Conservation (phyloP, 2,888 invertebrate species). For the Xylota segnis region DNA sequence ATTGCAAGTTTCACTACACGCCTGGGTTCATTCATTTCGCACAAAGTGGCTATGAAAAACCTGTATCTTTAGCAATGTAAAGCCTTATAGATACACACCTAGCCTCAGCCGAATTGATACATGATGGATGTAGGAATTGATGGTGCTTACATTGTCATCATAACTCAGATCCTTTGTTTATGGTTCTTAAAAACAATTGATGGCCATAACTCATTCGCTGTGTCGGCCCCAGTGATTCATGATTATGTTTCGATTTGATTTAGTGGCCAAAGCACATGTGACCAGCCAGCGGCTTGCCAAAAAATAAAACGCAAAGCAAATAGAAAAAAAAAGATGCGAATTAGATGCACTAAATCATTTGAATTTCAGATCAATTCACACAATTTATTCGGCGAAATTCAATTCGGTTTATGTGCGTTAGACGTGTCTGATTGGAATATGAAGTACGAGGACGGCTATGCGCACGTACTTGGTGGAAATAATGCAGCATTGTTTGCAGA, state of each 20-base stretch:
- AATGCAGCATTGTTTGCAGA: no score
- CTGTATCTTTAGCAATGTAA: no score
- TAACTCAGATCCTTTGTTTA: constrained; percentile 67
- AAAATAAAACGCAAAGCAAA: constrained; percentile 21
- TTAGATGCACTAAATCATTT: constrained; percentile 53
- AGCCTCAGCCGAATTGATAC: constrained; percentile 49
- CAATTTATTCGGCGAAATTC: constrained; percentile 26
- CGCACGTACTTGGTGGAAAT: no score
- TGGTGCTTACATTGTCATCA: constrained; percentile 68
- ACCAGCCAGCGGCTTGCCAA: constrained; percentile 45
- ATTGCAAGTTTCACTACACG: background rate
- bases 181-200: constrained; percentile 72
- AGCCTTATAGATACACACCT: background rate
- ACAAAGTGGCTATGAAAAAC: no score
- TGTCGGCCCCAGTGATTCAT: constrained; percentile 71
- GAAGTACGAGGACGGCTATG: background rate
- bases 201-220: constrained; percentile 65
- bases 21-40: background rate
- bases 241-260: constrained; percentile 74
- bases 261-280: constrained; percentile 70
- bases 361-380: constrained; percentile 42
- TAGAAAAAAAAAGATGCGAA: constrained; percentile 44
- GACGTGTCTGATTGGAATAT: background rate
- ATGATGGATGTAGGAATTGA: constrained; percentile 63
- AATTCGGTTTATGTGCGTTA: constrained; percentile 4